Evolutionary conservation across 2,888 invertebrate genomes (phyloP), one percentile per base, ranked within the genome.

Genomic region (Epinotia bilunana): DNA sequence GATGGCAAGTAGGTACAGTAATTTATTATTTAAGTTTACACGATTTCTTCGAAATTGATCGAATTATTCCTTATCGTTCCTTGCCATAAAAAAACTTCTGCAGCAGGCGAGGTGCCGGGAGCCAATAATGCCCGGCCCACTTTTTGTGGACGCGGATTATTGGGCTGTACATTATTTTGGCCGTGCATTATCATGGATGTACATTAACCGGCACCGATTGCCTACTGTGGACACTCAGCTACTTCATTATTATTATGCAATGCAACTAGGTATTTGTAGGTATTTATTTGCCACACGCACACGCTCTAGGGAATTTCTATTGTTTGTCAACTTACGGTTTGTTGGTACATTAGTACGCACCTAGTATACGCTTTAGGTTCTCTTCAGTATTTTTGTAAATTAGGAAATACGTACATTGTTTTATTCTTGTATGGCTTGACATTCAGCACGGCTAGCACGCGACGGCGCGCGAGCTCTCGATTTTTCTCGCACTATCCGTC

Each of bases 281-380:
- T 39, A 39, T 2, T 2, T 49, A 69, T 49, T n/a, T 53, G 62
- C 63, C 33, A 53, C 55, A 55, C 55, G 63, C 62, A 62, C 71
- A 63, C 55, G 12, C 71, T 55, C 63, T 63, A 43, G 43, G 63
- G 63, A 72, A 72, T 57, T 55, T 72, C 55, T 72, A 72, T 72
- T 72, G 71, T 72, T 63, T 55, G 23, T 23, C 0, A 55, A 63
- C 53, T 71, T 71, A 20, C 39, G 28, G 13, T 61, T 55, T 3
- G 39, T 39, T 16, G 20, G 9, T n/a, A n/a, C n/a, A 33, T 12
- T 18, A 43, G 23, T 28, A 28, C 23, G 23, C 23, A 28, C 23
- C 23, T 28, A 28, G 11, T 12, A 39, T 9, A 39, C 0, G 39
- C 43, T n/a, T 63, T 60, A 18, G 39, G n/a, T 62, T 63, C 39